A percentile compares a stretch with the other conserved stretches of the same genome.
Evolutionary conservation across 1,140 invertebrate genomes (phyloP).

Genomic region (Leptinotarsa texana): DNA sequence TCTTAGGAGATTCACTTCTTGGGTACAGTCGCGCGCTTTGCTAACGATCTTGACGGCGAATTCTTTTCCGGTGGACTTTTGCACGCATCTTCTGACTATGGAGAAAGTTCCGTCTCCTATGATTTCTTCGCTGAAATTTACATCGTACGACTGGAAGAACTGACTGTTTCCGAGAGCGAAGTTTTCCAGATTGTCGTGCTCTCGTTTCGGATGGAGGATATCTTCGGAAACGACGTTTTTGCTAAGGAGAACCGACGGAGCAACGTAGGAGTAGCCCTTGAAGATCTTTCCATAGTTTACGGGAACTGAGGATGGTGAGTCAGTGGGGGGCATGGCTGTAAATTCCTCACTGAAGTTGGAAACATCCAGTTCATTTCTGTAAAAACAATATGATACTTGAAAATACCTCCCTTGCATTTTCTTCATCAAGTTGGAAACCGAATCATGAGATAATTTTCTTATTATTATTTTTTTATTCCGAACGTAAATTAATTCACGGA

Average conservation of each 20-base stretch:
- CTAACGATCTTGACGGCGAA: slow-evolving; percentile 93
- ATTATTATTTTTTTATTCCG: too few relatives aligned
- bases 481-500: neutral
- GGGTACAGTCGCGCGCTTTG: slow-evolving; percentile 72
- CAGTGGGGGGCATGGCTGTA: slow-evolving; percentile 84
- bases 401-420: too few relatives aligned
- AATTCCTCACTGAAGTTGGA: slow-evolving; percentile 97
- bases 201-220: slow-evolving; percentile 39
- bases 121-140: slow-evolving; percentile 69
- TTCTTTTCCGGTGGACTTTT: slow-evolving; percentile 66
- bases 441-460: too few relatives aligned
- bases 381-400: slow-evolving; percentile 31
- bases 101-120: slow-evolving; percentile 90
- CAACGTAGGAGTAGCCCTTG: slow-evolving; percentile 91
- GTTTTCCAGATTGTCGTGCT: slow-evolving; percentile 54
- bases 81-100: slow-evolving; percentile 82
- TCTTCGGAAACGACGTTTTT: slow-evolving; percentile 77
- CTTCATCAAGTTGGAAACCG: too few relatives aligned
- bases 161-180: slow-evolving; percentile 70
- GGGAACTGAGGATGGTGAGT: slow-evolving; percentile 88
- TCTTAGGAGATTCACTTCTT: slow-evolving; percentile 78
- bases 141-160: slow-evolving; percentile 85
- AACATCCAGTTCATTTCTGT: slow-evolving; percentile 80
- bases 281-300: slow-evolving; percentile 86
- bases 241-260: slow-evolving; percentile 87